Base-by-base conservation (phyloP, 2,113 vertebrate genomes). In the Eupsittula cactorum region DNA sequence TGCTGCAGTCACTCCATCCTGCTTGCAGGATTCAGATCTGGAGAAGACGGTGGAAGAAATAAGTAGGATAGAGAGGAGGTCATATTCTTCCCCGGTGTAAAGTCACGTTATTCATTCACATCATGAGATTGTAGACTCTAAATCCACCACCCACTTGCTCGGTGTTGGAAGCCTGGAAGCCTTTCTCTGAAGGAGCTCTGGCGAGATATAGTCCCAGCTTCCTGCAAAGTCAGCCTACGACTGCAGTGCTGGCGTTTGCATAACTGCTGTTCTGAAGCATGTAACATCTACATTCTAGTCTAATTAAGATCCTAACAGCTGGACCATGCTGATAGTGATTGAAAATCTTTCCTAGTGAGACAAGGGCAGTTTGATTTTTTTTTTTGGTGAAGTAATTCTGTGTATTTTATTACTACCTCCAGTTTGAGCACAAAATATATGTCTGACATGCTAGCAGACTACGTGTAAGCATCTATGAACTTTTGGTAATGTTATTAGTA, bases 1-100 rank as follows among this genome's bases (percentile, higher is more conserved):
- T 89, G 88, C 77, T 76, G 82, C 13, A 63, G 77, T 94, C 93
- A 79, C 49, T 91, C 65, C 39, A 47, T 78, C 46, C 93, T 89
- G 87, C 92, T 90, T 27, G 59, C 67, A 88, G 57, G 28, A 39
- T 79, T 93, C 84, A 90, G 28, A 71, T 94, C 57, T 35, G 70
- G 74, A 64, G 27, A 19, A 78, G n/a, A 46, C 13, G 5, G 49
- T 67, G 39, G 53, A 23, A 85, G 78, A n/a, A 71, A 60, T 35
- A 47, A 0, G 0, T 83, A 65, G 50, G 35, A 28, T 23, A 44
- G 50, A 91, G 78, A 42, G 28, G 25, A 78, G 62, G 44, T 84
- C 20, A 4, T 81, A 47, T 78, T 79, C 65, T 87, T 64, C 29
- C 19, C 28, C 2, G 5, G 31, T 59, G 28, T 65, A 42, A 86